These are phyloP conservation scores for Oasisia sp. DNA, from an alignment of 2,888 invertebrate species.

Conservation along the genomic window DNA sequence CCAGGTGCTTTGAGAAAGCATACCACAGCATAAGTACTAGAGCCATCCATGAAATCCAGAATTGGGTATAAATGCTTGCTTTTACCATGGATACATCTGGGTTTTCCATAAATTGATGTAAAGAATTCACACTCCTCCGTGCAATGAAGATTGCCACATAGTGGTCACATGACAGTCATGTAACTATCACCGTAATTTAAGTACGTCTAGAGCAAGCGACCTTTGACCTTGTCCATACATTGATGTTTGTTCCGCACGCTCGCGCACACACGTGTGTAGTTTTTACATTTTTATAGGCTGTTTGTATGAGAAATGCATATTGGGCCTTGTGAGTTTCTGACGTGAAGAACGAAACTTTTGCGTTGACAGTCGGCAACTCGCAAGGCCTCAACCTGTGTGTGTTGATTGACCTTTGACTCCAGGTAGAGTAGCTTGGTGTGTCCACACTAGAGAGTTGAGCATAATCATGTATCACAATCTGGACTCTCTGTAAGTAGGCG, in stretches of 20 bases:
- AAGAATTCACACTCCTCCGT: background rate
- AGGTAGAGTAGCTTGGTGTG: background rate
- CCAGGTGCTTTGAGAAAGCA: background rate
- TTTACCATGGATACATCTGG: background rate
- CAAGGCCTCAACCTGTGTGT: background rate
- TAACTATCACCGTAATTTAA: background rate
- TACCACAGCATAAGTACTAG: background rate
- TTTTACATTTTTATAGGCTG: constrained; percentile 17
- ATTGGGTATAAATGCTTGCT: background rate
- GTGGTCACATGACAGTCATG: background rate
- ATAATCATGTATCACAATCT: background rate
- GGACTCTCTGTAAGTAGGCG: background rate
- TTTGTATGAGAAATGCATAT: background rate
- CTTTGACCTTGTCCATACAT: background rate
- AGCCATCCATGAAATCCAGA: background rate
- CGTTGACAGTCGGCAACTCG: background rate
- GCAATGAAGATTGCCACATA: background rate
- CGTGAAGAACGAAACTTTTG: background rate
- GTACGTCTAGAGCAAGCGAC: background rate
- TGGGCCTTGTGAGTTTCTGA: background rate
- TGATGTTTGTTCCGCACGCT: background rate
- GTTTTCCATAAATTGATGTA: background rate
- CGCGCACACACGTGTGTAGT: background rate
- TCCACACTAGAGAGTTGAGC: background rate
- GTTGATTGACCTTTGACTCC: background rate